Evolutionary conservation across 2,888 invertebrate species (phyloP), one percentile per base, ranked within the genome.

Genomic region (Netelia virgata): DNA sequence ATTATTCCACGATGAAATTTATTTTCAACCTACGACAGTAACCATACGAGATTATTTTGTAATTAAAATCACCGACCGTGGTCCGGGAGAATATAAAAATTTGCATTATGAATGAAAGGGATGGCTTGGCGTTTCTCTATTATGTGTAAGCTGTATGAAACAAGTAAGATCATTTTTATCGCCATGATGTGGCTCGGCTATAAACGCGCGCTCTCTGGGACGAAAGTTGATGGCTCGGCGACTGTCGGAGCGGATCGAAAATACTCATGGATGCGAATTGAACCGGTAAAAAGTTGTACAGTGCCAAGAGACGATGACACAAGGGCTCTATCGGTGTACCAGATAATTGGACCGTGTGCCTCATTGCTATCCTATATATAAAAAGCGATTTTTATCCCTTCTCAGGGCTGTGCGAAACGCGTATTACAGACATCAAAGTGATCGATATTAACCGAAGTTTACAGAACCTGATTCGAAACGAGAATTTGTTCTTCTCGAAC

Each of bases 121-220:
- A 47, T 47, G 47, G 14, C 47, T 47, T 14, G 47, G 1, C 36
- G 5, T 36, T 36, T 36, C 5, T 36, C 36, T 6, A 11, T 11
- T 14, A 2, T 47, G 3, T 47, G 47, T 14, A 47, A 8, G 14
- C 47, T 3, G 3, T 18, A 59, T 20, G 59, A 11, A 36, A n/a
- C 28, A 18, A 70, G 41, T 36, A 1, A 9, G 41, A 57, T 70
- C 41, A 70, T 70, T 70, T 70, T 70, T 55, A 57, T 57, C 70
- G 36, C 16, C 55, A 16, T 8, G 57, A 70, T 36, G 28, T n/a
- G 14, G 36, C 61, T 63, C n/a, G 28, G 11, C 36, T 36, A 28
- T 63, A 63, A 14, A 14, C 14, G 2, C n/a, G 61, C 28, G 61
- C 9, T n/a, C 36, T 1, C 16, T 23, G 16, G 28, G 10, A 57